Conservation (phyloP, 2,113 vertebrate species). For the Hystrix cristata region DNA sequence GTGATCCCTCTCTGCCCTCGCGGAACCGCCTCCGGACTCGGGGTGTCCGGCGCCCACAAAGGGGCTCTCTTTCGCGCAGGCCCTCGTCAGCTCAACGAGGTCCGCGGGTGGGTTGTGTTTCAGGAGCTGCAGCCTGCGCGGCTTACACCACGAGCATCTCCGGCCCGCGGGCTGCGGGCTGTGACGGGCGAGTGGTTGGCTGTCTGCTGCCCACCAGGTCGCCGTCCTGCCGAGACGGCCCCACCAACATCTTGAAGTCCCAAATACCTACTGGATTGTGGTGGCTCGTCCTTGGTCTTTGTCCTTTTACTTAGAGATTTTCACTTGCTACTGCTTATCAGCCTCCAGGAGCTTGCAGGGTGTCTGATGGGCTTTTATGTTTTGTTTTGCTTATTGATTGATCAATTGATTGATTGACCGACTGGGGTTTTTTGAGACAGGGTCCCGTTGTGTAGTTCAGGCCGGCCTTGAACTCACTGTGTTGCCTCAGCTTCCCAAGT, state of each 20-base stretch:
- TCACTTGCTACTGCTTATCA: constrained; percentile 4
- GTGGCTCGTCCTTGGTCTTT: background rate
- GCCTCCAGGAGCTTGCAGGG: background rate
- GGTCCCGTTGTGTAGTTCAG: background rate
- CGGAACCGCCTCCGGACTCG: background rate
- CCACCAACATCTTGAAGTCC: background rate
- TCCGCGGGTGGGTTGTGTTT: background rate
- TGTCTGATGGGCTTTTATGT: background rate
- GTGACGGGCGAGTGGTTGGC: background rate
- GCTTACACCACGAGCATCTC: background rate
- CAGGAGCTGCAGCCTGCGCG: background rate
- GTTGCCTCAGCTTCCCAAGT: background rate
- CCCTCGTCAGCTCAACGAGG: background rate
- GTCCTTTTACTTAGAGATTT: background rate
- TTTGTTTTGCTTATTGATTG: background rate
- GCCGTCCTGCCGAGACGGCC: constrained; percentile 49
- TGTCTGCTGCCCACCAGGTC: background rate
- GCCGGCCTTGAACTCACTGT: background rate
- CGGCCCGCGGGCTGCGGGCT: background rate
- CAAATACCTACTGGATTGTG: background rate
- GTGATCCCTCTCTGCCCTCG: background rate
- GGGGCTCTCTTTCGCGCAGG: background rate
- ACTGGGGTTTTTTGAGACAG: background rate
- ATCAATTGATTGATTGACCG: no score
- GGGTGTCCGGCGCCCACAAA: background rate